These are phyloP conservation scores for Seira musarum DNA, from an alignment of 2,888 invertebrate species.

Conservation along the genomic window DNA sequence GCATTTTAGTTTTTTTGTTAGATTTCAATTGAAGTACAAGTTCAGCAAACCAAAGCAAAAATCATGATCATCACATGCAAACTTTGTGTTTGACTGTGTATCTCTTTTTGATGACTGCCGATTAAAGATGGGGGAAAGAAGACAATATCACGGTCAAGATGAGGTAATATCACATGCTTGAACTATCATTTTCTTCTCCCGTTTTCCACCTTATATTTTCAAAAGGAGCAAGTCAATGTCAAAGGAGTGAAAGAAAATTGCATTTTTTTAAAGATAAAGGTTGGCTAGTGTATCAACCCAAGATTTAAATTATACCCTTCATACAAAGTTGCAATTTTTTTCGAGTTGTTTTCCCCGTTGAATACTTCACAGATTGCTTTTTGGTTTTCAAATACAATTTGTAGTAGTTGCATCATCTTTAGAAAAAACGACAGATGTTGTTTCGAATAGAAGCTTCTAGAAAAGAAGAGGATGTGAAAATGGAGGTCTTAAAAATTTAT, in stretches of 20 bases:
- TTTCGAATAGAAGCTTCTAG: too few species aligned
- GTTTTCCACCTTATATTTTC: neutral
- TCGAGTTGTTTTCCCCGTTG: too few species aligned
- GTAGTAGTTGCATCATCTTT: too few species aligned
- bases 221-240: neutral
- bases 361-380: too few species aligned
- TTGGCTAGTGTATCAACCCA: neutral
- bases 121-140: neutral
- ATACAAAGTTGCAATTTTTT: neutral
- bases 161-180: conserved; percentile 41
- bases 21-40: conserved; percentile 19
- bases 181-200: neutral
- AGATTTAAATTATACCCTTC: neutral
- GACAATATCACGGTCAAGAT: conserved; percentile 33
- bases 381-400: too few species aligned
- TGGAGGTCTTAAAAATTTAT: too few species aligned
- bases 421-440: too few species aligned
- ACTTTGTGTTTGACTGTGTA: too few species aligned
- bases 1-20: neutral
- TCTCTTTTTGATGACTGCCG: neutral
- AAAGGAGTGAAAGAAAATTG: too few species aligned
- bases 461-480: too few species aligned
- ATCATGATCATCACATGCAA: too few species aligned
- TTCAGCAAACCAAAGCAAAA: conserved; percentile 5
- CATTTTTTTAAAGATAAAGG: neutral